These are phyloP conservation scores for Notarius quadriscutis DNA, from an alignment of 2,113 vertebrate genomes.

Conservation along the genomic window DNA sequence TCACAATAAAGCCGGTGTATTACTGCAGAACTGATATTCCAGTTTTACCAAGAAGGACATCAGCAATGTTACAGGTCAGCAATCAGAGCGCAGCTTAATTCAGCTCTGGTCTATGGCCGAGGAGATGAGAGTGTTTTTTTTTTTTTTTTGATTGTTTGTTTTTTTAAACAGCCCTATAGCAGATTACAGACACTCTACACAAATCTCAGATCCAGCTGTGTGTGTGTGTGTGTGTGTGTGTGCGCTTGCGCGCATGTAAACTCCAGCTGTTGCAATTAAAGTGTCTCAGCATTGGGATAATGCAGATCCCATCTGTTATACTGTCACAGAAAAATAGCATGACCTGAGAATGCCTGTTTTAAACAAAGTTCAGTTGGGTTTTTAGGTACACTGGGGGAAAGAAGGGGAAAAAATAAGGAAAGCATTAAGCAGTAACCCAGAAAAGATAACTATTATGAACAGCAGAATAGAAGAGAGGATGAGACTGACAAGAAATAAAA, in stretches of 20 bases:
- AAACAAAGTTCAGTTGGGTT: constrained; percentile 31
- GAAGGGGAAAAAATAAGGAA: background rate
- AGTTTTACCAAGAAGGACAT: constrained; percentile 2
- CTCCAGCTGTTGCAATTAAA: constrained; percentile 54
- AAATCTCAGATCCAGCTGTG: constrained; percentile 57
- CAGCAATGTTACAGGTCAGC: constrained; percentile 40
- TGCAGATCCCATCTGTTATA: constrained; percentile 38
- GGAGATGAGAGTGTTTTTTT: constrained; percentile 17
- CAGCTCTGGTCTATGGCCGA: constrained; percentile 16
- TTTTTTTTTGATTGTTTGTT: background rate
- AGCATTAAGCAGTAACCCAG: background rate
- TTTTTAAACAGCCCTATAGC: constrained; percentile 48
- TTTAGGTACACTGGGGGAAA: background rate
- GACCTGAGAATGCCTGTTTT: constrained; percentile 5
- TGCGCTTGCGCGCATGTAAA: constrained; percentile 28
- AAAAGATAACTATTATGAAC: background rate
- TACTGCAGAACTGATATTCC: constrained; percentile 4
- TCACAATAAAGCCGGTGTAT: constrained; percentile 15
- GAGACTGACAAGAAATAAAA: background rate
- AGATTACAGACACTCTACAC: constrained; percentile 57
- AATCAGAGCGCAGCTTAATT: constrained; percentile 37
- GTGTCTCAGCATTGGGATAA: constrained; percentile 32
- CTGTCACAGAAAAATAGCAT: constrained; percentile 38
- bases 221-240: constrained; percentile 31
- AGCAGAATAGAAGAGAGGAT: background rate